Evolutionary conservation across 92 coral and sea anemone genomes (phyloP), one percentile per base, ranked within the genome.

Genomic region (Zoanthus sansibaricus): DNA sequence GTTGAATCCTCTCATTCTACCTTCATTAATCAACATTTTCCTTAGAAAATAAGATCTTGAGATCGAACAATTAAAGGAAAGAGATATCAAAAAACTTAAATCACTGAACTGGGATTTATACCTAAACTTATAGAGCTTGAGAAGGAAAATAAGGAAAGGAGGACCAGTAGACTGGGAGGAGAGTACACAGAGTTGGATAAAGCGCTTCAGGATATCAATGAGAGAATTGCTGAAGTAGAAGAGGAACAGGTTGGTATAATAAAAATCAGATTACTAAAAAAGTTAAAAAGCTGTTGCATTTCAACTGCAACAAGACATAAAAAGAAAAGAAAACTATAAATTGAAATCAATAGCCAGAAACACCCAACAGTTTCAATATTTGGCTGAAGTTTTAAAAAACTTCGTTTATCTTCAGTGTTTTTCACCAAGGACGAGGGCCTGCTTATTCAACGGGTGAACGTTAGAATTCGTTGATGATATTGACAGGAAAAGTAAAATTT

Each of bases 131-230:
- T n/a, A n/a, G n/a, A n/a, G n/a, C n/a, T n/a, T n/a, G 52, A 62
- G 16, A 89, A 89, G 49, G 86, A 83, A 75, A 76, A 68, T 55
- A 73, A 67, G 74, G 89, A 86, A 68, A 73, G 64, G 61, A 87
- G 62, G 83, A 86, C 89, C 66, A 85, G 90, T 86, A 86, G 92
- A 31, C 85, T 89, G 69, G 92, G 86, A 44, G 90, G 79, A 52
- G 92, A 86, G 66, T 89, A 86, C 72, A 77, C 82, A 7, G 87
- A 78, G 86, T 64, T 75, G 52, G 88, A 86, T 33, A 75, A 86
- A 76, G 83, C 88, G 68, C 82, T 86, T 31, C 80, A 86, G 52
- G 88, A 86, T 56, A 86, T 86, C 46, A 86, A 75, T 70, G 80
- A 76, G 67, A 44, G 55, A 75, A 86, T 86, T 72, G 88, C 88